Evolutionary conservation across 2,113 vertebrate species (phyloP).

Genomic region (Sphyrna mokarran): DNA sequence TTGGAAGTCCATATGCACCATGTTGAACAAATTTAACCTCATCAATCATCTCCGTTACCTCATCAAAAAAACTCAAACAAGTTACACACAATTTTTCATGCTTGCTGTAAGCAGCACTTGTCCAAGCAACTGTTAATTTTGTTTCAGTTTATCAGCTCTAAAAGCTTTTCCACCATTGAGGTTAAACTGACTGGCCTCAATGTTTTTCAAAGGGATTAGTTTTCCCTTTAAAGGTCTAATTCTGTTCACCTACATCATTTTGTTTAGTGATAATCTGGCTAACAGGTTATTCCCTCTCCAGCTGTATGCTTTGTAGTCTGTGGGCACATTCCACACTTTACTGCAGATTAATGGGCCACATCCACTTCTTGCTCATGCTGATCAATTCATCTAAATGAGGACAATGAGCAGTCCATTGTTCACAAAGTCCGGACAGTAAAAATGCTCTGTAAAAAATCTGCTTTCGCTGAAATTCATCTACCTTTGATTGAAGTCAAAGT

Average conservation of each 20-base stretch:
- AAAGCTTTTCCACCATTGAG: not conserved
- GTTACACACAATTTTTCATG: not conserved
- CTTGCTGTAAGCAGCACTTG: not conserved
- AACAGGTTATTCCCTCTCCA: not conserved
- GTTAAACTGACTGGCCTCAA: not conserved
- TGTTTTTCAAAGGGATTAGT: not conserved
- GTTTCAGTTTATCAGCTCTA: not conserved
- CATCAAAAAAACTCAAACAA: not conserved
- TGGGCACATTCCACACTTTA: not conserved
- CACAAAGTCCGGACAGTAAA: not conserved
- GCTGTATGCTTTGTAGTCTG: not conserved
- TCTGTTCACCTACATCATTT: slow-evolving; percentile 7
- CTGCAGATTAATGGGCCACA: not conserved
- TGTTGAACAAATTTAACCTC: not conserved
- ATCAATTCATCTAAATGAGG: slow-evolving; percentile 15
- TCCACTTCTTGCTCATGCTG: not conserved
- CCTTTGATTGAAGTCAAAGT: not conserved
- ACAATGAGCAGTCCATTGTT: not conserved
- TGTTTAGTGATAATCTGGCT: not conserved
- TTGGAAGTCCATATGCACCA: not conserved
- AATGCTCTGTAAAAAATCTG: not conserved
- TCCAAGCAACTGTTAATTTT: not conserved
- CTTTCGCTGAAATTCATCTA: not conserved
- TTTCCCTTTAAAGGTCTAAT: not conserved
- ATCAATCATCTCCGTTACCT: not conserved